Evolutionary conservation across 2,113 vertebrate species (phyloP).

Genomic region (Euleptes europaea): DNA sequence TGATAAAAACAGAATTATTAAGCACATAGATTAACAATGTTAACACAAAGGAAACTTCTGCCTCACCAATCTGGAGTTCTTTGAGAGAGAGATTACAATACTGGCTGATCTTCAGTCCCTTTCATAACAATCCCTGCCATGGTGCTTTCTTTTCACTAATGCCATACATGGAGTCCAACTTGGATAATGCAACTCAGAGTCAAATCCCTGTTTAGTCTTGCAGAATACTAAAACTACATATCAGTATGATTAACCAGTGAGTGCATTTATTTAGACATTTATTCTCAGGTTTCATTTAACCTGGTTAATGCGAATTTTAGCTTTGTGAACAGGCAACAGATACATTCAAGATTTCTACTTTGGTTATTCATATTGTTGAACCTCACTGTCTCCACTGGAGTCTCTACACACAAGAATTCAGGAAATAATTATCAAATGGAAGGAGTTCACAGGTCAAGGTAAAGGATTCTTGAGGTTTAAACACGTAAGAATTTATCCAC

Average conservation of each 20-base stretch:
- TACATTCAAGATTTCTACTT: constrained; percentile 1
- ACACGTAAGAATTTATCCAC: neutral
- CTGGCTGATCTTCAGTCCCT: too few relatives aligned
- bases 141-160: neutral
- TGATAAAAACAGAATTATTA: too few relatives aligned
- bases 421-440: neutral
- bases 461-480: neutral
- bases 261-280: neutral
- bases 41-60: too few relatives aligned
- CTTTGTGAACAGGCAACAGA: neutral
- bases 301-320: too few relatives aligned
- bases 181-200: neutral
- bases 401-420: neutral
- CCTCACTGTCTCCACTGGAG: neutral
- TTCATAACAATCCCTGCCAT: too few relatives aligned
- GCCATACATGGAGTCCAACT: neutral
- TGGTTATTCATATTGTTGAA: neutral
- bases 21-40: too few relatives aligned
- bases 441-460: neutral
- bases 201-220: neutral
- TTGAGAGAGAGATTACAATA: too few relatives aligned
- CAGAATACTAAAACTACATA: neutral
- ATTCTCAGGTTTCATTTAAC: neutral
- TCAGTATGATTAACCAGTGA: neutral
- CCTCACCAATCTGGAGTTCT: too few relatives aligned